These are phyloP conservation scores for Drosophila mulleri DNA, from an alignment of 2,888 invertebrate species.

Conservation along the genomic window DNA sequence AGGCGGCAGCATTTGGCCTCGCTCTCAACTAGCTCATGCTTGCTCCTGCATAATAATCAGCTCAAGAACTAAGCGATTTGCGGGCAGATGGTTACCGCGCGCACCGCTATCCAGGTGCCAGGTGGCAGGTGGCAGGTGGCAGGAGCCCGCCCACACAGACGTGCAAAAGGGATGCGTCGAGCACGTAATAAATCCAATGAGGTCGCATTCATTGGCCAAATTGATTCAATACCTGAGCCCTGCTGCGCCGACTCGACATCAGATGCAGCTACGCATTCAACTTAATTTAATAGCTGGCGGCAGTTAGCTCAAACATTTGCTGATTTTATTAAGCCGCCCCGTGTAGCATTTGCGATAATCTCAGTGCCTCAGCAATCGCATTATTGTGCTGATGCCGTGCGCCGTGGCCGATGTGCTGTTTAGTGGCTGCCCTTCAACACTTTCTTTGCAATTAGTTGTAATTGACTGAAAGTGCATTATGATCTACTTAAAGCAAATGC, in stretches of 20 bases:
- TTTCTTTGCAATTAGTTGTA: conserved; percentile 50
- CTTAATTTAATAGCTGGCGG: conserved; percentile 58
- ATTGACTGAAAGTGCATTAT: conserved; percentile 63
- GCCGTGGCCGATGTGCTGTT: conserved; percentile 3
- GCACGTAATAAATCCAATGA: conserved; percentile 77
- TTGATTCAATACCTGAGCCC: conserved; percentile 63
- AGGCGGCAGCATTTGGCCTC: conserved; percentile 19
- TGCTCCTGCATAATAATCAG: conserved; percentile 71
- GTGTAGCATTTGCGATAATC: conserved; percentile 30
- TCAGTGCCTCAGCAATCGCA: conserved; percentile 15
- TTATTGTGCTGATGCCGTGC: conserved; percentile 15
- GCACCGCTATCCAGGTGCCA: conserved; percentile 27
- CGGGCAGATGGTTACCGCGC: conserved; percentile 7
- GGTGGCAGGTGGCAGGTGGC: conserved; percentile 31
- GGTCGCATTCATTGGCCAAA: conserved; percentile 73
- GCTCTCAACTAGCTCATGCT: conserved; percentile 43
- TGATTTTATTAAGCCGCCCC: conserved; percentile 41
- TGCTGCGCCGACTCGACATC: conserved; percentile 23
- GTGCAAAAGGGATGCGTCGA: conserved; percentile 25
- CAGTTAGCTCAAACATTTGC: conserved; percentile 39
- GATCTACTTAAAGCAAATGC: conserved; percentile 32
- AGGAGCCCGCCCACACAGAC: conserved; percentile 5
- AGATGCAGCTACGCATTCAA: conserved; percentile 35
- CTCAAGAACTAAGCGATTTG: conserved; percentile 53
- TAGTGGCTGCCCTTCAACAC: conserved; percentile 7